Percentiles rank a stretch among this genome's conserved stretches.
Conservation (phyloP, 2,888 invertebrate species). For the Didymodactylos carnosus region DNA sequence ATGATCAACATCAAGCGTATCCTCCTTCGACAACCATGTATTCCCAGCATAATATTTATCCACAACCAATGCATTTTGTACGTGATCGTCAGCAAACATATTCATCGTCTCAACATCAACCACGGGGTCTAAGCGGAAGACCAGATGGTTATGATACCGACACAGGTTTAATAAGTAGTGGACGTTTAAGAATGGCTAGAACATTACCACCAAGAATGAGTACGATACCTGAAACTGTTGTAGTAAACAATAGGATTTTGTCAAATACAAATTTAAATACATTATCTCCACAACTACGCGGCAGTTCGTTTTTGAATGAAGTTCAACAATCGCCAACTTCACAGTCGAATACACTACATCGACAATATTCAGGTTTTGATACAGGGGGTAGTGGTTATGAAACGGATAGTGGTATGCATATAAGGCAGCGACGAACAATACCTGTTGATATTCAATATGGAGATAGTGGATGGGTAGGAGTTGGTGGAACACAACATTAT, state of each 20-base stretch:
- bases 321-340: neutral
- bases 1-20: neutral
- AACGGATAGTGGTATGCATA: conserved; percentile 7
- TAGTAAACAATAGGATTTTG: neutral
- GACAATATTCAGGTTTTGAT: neutral
- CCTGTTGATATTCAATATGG: neutral
- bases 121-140: neutral
- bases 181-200: neutral
- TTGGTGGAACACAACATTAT: neutral
- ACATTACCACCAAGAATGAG: neutral
- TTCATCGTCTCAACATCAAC: neutral
- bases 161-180: neutral
- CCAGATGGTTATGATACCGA: neutral
- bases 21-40: neutral
- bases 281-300: neutral
- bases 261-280: neutral
- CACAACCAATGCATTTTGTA: neutral
- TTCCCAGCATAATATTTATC: too few species aligned
- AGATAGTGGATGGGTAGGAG: neutral
- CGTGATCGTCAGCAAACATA: neutral
- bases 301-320: neutral
- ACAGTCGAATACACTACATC: neutral
- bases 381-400: neutral
- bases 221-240: neutral
- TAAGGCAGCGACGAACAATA: neutral